Evolutionary conservation across 2,113 vertebrate genomes (phyloP).

Genomic region (Lepisosteus oculatus): DNA sequence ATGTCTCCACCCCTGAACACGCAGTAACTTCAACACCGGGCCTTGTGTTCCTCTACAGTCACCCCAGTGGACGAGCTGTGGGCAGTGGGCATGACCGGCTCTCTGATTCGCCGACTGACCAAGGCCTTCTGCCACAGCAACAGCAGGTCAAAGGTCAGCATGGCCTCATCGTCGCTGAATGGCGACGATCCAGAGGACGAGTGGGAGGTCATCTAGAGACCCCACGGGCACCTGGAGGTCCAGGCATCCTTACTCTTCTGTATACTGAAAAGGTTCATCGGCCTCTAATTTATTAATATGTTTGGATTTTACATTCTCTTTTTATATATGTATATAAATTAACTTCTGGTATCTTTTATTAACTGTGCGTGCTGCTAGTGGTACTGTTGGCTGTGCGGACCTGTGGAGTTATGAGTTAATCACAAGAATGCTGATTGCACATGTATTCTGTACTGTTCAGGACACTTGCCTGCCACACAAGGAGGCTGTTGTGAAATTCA

Average conservation of each 20-base stretch:
- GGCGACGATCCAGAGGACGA: constrained; percentile 88
- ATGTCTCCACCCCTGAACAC: too few relatives aligned
- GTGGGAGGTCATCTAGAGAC: constrained; percentile 91
- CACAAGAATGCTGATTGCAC: too few relatives aligned
- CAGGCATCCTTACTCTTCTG: too few relatives aligned
- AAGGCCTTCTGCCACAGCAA: constrained; percentile 79
- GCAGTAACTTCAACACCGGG: too few relatives aligned
- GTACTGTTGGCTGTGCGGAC: neutral
- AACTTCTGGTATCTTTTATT: constrained; percentile 29
- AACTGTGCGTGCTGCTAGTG: constrained; percentile 18
- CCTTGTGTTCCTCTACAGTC: constrained; percentile 55
- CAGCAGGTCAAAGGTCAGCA: constrained; percentile 49
- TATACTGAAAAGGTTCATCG: too few relatives aligned
- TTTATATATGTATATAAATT: constrained; percentile 14
- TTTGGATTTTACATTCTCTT: neutral
- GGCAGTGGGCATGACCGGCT: constrained; percentile 76
- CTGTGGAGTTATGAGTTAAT: too few relatives aligned
- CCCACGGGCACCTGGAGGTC: neutral
- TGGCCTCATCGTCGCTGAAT: constrained; percentile 45
- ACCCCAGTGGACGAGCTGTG: constrained; percentile 87
- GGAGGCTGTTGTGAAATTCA: too few relatives aligned
- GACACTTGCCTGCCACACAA: too few relatives aligned
- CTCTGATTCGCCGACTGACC: constrained; percentile 84
- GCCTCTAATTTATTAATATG: too few relatives aligned
- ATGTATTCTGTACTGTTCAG: too few relatives aligned